Conservation (phyloP, 2,797 vertebrate genomes). For the Semaprochilodus insignis region DNA sequence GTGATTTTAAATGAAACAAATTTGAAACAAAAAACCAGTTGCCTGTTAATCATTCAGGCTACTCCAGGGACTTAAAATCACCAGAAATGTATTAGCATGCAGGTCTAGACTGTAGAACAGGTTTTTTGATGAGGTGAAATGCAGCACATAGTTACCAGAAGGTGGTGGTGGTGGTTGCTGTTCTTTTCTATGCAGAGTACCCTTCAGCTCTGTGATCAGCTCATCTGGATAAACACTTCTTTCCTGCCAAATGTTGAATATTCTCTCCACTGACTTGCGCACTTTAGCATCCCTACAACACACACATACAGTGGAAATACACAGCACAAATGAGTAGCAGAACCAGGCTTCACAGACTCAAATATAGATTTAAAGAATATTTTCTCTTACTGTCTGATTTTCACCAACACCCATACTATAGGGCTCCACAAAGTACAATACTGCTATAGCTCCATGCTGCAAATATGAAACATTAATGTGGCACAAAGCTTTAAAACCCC, state of each 20-base stretch:
- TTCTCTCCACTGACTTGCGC: slow-evolving; percentile 92
- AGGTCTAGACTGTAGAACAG: background rate
- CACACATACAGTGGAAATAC: background rate
- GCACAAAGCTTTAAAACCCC: no score
- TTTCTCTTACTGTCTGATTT: no score
- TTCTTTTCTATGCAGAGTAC: slow-evolving; percentile 85
- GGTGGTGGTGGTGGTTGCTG: slow-evolving; percentile 54
- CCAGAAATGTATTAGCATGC: background rate
- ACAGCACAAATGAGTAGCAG: background rate
- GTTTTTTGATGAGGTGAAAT: background rate
- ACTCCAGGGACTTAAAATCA: background rate
- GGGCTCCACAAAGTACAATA: no score
- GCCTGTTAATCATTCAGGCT: background rate
- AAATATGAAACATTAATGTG: no score
- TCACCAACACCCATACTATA: no score
- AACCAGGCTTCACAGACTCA: background rate
- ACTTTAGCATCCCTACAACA: slow-evolving; percentile 89
- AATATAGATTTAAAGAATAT: no score
- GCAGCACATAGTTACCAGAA: slow-evolving; percentile 57
- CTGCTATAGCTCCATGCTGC: no score
- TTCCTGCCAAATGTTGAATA: slow-evolving; percentile 98
- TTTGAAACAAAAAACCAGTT: background rate
- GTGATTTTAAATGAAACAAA: no score
- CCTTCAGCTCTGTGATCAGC: slow-evolving; percentile 86
- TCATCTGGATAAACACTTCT: slow-evolving; percentile 94